These are phyloP conservation scores for Bugula neritina DNA, from an alignment of 2,888 invertebrate species.

Conservation along the genomic window DNA sequence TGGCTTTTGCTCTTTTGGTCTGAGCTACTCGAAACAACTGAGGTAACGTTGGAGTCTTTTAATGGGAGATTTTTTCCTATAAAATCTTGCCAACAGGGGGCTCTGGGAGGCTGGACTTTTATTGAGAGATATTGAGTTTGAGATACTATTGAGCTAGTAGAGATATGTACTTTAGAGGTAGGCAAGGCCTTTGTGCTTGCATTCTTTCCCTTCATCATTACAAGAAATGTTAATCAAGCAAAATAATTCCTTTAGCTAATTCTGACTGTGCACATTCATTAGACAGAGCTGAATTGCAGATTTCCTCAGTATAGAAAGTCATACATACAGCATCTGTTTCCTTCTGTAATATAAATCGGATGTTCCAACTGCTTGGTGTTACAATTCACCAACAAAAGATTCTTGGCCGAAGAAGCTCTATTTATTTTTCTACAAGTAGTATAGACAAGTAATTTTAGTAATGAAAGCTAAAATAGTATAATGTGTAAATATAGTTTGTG, in stretches of 20 bases:
- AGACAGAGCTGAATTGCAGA: no score
- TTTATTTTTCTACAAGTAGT: no score
- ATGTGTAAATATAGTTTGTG: no score
- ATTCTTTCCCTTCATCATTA: conserved; percentile 2
- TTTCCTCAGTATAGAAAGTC: no score
- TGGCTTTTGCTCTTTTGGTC: not conserved
- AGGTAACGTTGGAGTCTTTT: not conserved
- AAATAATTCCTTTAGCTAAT: not conserved
- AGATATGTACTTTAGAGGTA: conserved; percentile 16
- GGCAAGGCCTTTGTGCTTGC: not conserved
- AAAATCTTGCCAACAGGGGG: conserved; percentile 24
- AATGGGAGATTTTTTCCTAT: not conserved
- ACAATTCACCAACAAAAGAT: no score
- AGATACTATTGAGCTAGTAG: not conserved
- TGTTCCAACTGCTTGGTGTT: no score
- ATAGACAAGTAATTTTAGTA: no score
- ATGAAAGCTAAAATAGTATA: no score
- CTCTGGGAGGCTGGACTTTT: conserved; percentile 2
- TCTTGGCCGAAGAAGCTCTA: no score
- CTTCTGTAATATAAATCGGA: not conserved
- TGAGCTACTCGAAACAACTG: not conserved
- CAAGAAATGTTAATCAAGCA: not conserved
- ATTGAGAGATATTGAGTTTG: conserved; percentile 9
- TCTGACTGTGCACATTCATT: conserved; percentile 6
- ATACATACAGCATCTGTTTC: no score